Evolutionary conservation across 2,113 vertebrate genomes (phyloP), one percentile per base, ranked within the genome.

Genomic region (Xiphophorus maculatus): DNA sequence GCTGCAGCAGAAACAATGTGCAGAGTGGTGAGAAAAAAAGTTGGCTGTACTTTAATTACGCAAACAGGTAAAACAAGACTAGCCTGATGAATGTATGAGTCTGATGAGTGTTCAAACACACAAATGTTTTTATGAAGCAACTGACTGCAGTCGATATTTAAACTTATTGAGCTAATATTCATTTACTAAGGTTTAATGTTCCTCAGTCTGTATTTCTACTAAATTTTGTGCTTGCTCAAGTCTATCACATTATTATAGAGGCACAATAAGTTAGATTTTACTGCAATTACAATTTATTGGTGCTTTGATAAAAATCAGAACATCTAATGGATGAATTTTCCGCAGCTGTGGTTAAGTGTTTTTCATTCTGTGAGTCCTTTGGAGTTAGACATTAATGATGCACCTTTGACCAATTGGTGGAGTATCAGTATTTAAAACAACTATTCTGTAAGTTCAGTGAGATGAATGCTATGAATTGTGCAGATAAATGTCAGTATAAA

Each of bases 1-100:
- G 83, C 98, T 99, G 92, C 69, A 71, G 63, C 27, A 40, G 17
- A 17, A 72, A 48, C 0, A 19, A 28, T 25, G 51, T 82, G 27
- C 67, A 0, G 32, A 37, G 10, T 12, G 5, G 33, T 14, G 19
- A 62, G 61, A 28, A 27, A 14, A 14, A 71, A 71, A 35, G 27
- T 27, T 25, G 40, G 25, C 13, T 8, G 0, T 33, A 15, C n/a
- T 71, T 65, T 58, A 13, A 11, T 10, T 15, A 69, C 27, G 25
- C 42, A 3, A 17, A n/a, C 17, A 6, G 4, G 44, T 48, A 19
- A 48, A 48, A 19, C 14, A 48, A 48, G 44, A 48, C 5, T 10
- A n/a, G 25, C 15, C 51, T 58, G 7, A 58, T 25, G 22, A 58
- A 58, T n/a, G 25, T 17, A 54, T 3, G 10, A 37, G 33, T 35